Conservation (phyloP, 2,113 vertebrate genomes). For the Ciconia stormi region DNA sequence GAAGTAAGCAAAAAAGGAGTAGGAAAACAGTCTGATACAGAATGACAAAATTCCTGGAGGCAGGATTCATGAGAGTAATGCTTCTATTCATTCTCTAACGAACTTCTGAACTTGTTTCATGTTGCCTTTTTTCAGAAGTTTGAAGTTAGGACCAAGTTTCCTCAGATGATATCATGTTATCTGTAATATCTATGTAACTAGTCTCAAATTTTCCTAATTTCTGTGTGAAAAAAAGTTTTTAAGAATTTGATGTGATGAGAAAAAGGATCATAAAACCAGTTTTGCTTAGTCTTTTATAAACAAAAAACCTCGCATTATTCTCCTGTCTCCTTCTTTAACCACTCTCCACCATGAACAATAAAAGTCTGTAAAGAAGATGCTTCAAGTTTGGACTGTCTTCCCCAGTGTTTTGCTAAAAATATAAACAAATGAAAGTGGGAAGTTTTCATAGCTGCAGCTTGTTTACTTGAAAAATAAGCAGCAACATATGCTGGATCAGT, state of each 20-base stretch:
- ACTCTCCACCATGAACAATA: neutral
- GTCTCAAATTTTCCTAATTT: neutral
- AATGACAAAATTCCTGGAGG: neutral
- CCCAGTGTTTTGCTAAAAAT: neutral
- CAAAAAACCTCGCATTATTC: fast-evolving
- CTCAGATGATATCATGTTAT: neutral
- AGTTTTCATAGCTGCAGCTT: neutral
- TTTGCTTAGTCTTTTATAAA: neutral
- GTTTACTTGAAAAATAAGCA: neutral
- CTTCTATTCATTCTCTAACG: neutral
- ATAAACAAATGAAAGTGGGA: neutral
- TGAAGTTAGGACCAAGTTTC: neutral
- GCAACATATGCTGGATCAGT: neutral
- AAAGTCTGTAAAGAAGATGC: neutral
- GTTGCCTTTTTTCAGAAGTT: neutral
- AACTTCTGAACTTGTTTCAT: neutral
- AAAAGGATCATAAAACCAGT: neutral
- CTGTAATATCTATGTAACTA: neutral
- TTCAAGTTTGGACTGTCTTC: neutral
- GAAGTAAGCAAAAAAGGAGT: neutral
- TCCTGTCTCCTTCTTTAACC: neutral
- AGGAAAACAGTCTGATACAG: neutral
- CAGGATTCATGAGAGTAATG: neutral
- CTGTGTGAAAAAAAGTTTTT: neutral
- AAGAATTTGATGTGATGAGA: neutral